Evolutionary conservation across 2,888 invertebrate genomes (phyloP), one percentile per base, ranked within the genome.

Genomic region (Suillia variegata): DNA sequence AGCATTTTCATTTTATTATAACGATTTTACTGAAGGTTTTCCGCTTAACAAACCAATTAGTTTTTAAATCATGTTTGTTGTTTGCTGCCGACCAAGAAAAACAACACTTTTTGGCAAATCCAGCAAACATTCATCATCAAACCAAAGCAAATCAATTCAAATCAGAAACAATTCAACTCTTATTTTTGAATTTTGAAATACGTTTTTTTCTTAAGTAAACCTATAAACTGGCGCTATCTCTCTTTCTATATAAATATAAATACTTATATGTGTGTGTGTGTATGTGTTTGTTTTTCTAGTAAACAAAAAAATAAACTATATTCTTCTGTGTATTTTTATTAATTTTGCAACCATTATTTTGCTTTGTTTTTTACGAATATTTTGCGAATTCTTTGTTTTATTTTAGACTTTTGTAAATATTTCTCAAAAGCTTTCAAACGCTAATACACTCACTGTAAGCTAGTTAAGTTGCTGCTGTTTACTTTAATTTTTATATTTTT

Each of bases 21-120:
- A 26, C 26, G 10, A 26, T 10, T 26, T 26, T 26, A 26, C 26
- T 38, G 38, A 38, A 64, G 61, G 58, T 59, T 62, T 64, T 62
- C 58, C 56, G 53, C 53, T 58, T 63, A 64, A 72, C 73, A 72
- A 75, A 67, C 66, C 71, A 69, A 70, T 73, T 77, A 77, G 77
- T 74, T 78, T 74, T 74, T 76, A 73, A 77, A 77, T 70, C 75
- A 73, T 61, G 56, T 59, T 62, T 61, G 42, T 31, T 42, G 4
- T 31, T 58, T 18, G 55, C 63, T 49, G 59, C 5, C 10, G 5
- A 10, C 6, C 26, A 26, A 26, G 10, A 26, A 26, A 26, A 26
- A 26, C 5, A 26, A 26, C 26, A n/a, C n/a, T n/a, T n/a, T n/a
- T n/a, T n/a, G n/a, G n/a, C n/a, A n/a, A n/a, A n/a, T n/a, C n/a